A percentile compares a stretch with the other conserved stretches of the same genome.
Conservation (phyloP, 2,797 vertebrate species). For the Tangara arthus region DNA sequence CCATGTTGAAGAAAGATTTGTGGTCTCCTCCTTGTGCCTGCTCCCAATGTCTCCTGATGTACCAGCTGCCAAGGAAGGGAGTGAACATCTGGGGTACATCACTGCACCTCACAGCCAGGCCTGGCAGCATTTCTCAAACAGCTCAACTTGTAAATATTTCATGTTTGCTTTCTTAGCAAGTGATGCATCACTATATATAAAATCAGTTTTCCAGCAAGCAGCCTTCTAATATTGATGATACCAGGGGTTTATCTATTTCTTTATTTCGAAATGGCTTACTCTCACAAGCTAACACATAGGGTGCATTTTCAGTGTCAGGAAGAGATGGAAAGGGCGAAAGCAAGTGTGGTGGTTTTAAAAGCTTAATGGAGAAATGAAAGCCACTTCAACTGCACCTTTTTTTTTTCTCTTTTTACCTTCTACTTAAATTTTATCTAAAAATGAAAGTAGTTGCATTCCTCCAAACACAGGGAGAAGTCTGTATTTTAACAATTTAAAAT, state of each 20-base stretch:
- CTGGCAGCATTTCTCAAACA: neutral
- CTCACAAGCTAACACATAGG: neutral
- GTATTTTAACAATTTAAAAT: neutral
- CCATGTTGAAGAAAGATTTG: neutral
- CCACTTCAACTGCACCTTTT: neutral
- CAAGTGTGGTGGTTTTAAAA: neutral
- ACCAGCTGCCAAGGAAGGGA: neutral
- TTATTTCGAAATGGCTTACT: neutral
- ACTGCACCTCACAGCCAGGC: neutral
- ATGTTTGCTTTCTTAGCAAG: neutral
- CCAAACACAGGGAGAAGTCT: neutral
- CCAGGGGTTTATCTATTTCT: neutral
- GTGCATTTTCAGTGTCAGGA: neutral
- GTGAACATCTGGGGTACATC: neutral
- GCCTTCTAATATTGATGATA: neutral
- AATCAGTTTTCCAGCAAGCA: neutral
- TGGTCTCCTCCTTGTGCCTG: neutral
- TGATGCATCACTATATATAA: neutral
- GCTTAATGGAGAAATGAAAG: neutral
- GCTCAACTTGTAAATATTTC: neutral
- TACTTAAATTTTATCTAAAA: neutral
- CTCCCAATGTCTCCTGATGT: neutral
- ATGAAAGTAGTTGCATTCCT: neutral
- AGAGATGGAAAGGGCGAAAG: neutral
- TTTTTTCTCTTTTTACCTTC: neutral